Conservation (phyloP, 2,888 invertebrate species). For the Prosopocoilus inquinatus region DNA sequence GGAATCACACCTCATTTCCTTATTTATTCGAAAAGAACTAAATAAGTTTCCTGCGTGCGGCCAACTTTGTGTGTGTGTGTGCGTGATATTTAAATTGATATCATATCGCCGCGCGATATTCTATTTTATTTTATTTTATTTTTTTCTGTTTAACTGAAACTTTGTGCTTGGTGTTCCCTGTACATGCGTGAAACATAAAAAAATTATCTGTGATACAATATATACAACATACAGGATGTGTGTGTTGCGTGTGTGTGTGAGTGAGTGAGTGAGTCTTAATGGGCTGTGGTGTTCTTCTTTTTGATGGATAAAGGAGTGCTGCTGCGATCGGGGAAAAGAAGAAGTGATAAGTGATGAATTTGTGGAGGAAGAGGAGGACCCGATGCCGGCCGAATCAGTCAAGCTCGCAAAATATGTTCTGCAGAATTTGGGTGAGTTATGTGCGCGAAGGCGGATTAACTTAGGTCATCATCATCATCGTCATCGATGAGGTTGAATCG, state of each 20-base stretch:
- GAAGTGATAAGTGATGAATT: constrained; percentile 21
- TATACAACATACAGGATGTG: neutral
- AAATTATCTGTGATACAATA: constrained; percentile 6
- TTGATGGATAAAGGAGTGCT: neutral
- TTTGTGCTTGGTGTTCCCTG: no score
- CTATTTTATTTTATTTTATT: no score
- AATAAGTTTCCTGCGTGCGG: constrained; percentile 23
- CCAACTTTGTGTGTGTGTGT: neutral
- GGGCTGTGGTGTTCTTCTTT: constrained; percentile 4
- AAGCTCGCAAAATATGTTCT: constrained; percentile 38
- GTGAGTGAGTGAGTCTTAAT: neutral
- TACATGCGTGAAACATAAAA: no score
- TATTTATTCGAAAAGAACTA: constrained; percentile 8
- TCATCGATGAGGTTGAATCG: no score
- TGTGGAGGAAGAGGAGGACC: constrained; percentile 17
- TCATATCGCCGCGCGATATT: neutral
- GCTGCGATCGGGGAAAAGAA: neutral
- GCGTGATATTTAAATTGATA: neutral
- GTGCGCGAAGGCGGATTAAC: no score
- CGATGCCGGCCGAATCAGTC: constrained; percentile 25
- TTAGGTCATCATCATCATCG: no score
- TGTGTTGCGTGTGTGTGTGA: constrained; percentile 2
- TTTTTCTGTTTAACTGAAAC: neutral
- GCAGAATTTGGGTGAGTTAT: constrained; percentile 44
- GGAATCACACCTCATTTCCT: neutral